phyloP scores from a whole-genome alignment of 2,888 invertebrate genomes.

The Lagria hirta region DNA sequence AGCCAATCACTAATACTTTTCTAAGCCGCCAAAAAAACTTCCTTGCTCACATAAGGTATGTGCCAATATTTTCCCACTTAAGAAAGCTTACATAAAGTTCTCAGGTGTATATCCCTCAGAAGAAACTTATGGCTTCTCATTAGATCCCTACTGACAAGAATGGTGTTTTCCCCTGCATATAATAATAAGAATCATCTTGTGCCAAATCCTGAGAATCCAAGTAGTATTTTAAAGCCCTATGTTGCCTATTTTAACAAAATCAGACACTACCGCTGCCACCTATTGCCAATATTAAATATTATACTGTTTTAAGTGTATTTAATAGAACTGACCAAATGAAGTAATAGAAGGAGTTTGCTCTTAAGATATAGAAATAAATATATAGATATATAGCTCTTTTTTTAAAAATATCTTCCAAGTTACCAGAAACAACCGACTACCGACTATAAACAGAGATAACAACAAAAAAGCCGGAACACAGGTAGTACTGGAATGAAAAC shows the following conservation, averaged over 20 bases:
- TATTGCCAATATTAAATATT: conserved; percentile 36
- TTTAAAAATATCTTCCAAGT: too few relatives aligned
- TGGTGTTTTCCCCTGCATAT: conserved; percentile 68
- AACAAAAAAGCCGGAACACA: too few relatives aligned
- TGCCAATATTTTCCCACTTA: conserved; percentile 6
- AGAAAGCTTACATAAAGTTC: conserved; percentile 54
- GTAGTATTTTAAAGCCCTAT: conserved; percentile 60
- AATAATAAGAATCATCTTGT: conserved; percentile 80
- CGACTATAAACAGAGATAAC: too few relatives aligned
- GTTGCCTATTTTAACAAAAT: conserved; percentile 60
- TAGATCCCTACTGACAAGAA: conserved; percentile 75
- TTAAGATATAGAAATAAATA: too few relatives aligned
- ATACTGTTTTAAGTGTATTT: too few relatives aligned
- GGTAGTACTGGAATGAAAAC: too few relatives aligned
- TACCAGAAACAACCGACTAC: too few relatives aligned
- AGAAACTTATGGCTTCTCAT: conserved; percentile 73
- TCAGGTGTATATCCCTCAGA: conserved; percentile 60
- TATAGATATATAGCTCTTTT: too few relatives aligned
- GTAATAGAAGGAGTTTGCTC: conserved; percentile 48
- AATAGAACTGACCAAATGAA: conserved; percentile 51
- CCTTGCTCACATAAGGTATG: conserved; percentile 5
- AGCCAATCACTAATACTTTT: too few relatives aligned
- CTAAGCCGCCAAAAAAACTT: too few relatives aligned
- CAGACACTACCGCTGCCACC: conserved; percentile 61
- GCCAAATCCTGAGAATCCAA: conserved; percentile 70